phyloP scores from a whole-genome alignment of 2,113 vertebrate genomes.

The Nothoprocta perdicaria region DNA sequence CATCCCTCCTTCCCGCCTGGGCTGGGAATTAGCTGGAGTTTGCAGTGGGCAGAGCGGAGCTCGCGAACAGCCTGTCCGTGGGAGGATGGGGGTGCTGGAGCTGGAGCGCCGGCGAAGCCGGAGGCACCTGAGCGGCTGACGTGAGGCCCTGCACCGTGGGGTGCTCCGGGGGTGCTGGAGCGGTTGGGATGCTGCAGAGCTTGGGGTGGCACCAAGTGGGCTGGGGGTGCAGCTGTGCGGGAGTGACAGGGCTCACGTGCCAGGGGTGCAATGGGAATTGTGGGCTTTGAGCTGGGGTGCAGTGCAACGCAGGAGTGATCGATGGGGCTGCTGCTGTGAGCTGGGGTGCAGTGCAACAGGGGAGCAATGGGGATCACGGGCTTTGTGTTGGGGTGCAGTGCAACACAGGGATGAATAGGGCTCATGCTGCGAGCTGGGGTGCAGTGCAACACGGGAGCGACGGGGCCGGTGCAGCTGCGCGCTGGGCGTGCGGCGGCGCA shows the following conservation, averaged over 20 bases:
- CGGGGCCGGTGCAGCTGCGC: too few species aligned
- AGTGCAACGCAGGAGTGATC: neutral
- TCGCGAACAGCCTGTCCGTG: conserved; percentile 16
- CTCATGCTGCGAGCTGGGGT: too few species aligned
- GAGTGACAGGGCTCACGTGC: neutral
- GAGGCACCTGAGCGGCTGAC: neutral
- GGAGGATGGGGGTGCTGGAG: conserved; percentile 14
- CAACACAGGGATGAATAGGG: too few species aligned
- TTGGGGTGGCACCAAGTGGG: too few species aligned
- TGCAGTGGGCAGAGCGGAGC: neutral
- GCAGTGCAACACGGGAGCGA: too few species aligned
- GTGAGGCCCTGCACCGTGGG: neutral
- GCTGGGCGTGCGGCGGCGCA: neutral
- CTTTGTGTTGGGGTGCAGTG: too few species aligned
- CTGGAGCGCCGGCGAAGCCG: neutral
- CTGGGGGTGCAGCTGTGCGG: neutral
- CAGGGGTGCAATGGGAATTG: too few species aligned
- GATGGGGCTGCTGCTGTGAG: neutral
- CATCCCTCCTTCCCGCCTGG: neutral
- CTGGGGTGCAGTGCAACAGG: too few species aligned
- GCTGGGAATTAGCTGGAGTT: conserved; percentile 29
- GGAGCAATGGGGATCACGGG: too few species aligned
- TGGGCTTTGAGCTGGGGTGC: neutral
- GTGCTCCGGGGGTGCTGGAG: too few species aligned
- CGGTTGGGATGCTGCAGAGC: too few species aligned